Conservation (phyloP, 1,140 invertebrate genomes). For the Pseudomyrmex pallidus region DNA sequence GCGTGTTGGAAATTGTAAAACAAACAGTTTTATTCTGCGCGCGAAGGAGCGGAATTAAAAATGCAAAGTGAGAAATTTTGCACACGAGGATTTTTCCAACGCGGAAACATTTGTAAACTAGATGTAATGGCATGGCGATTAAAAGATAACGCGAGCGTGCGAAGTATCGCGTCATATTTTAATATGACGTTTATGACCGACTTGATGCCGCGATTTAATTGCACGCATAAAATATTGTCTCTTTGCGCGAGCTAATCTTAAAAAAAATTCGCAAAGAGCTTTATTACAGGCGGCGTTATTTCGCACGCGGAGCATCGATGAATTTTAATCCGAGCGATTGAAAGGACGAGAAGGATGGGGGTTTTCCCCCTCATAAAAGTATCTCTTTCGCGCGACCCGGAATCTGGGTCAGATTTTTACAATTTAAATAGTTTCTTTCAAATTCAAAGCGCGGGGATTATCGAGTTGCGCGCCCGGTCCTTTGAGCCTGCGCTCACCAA, state of each 20-base stretch:
- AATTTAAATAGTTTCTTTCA: slow-evolving; percentile 57
- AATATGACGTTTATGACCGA: too few relatives aligned
- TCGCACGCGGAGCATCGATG: slow-evolving; percentile 1
- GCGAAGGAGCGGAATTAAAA: not conserved
- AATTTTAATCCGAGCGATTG: slow-evolving; percentile 49
- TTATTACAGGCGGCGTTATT: slow-evolving; percentile 14
- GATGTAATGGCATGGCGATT: too few relatives aligned
- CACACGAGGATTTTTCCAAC: too few relatives aligned
- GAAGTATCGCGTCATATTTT: not conserved
- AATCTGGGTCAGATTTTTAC: slow-evolving; percentile 59
- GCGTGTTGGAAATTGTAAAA: not conserved
- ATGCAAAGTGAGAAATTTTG: too few relatives aligned
- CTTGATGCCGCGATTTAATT: not conserved
- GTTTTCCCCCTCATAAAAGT: not conserved
- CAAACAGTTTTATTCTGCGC: not conserved
- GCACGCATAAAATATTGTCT: not conserved
- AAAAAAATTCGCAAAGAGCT: not conserved
- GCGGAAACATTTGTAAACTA: too few relatives aligned
- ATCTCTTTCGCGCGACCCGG: not conserved
- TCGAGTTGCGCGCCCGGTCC: slow-evolving; percentile 33
- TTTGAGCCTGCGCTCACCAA: slow-evolving; percentile 26
- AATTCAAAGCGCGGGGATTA: slow-evolving; percentile 49
- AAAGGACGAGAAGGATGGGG: slow-evolving; percentile 1
- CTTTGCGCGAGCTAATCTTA: not conserved
- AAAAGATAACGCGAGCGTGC: not conserved